Base-by-base conservation (phyloP, 1,140 invertebrate species). In the Xylocopa sonorina region DNA sequence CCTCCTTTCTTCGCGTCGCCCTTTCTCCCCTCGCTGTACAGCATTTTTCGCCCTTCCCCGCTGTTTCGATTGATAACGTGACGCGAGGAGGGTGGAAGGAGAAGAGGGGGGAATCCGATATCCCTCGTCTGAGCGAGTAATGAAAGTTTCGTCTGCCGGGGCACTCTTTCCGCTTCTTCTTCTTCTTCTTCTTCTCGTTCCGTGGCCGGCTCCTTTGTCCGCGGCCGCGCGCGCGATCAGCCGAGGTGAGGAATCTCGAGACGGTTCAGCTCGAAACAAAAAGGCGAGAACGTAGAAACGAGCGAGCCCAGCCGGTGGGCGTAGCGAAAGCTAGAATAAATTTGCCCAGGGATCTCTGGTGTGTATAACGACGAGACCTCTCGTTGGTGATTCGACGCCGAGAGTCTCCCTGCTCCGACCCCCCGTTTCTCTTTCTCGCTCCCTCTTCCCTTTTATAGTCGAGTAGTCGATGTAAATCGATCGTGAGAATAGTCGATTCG, bases 81-180 rank as follows among this genome's bases (percentile, higher is more conserved):
- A 43, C 55, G 18, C 29, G 21, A 27, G 3, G 58, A 18, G 16
- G n/a, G n/a, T n/a, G n/a, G n/a, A n/a, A n/a, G n/a, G n/a, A n/a
- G n/a, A 50, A 55, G n/a, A 34, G 41, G 34, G 46, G 27, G 57
- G 55, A 41, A 50, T 29, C 60, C 53, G 57, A 63, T n/a, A n/a
- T 60, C 62, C 62, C 14, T 34, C 48, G 27, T 50, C 69, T 24
- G 27, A 9, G 24, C 51, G 50, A 80, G 53, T 80, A 75, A 77
- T 60, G 71, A 80, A 75, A 80, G 29, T 74, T 79, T 79, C 58
- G 68, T 78, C 68, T 18, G 76, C 51, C n/a, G 55, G 9, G 53
- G 48, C 55, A 29, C 12, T 46, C 48, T 51, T 7, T 27, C 16
- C 18, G 12, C 27, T 10, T 41, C 57, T 46, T 0, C 14, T 18